phyloP scores from a whole-genome alignment of 2,797 vertebrate genomes.

The Austrolebias charrua region DNA sequence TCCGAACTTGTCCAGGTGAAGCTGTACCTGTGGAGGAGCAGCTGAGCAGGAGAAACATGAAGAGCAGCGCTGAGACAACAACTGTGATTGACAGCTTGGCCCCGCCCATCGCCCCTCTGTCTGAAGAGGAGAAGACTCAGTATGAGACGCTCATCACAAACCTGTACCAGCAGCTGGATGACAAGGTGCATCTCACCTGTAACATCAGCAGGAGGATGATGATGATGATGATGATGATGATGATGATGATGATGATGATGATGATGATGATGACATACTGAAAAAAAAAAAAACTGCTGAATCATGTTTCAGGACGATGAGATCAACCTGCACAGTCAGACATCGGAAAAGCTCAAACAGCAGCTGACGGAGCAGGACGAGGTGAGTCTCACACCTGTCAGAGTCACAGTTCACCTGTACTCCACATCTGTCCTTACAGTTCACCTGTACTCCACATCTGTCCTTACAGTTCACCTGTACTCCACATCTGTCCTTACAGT shows the following conservation, averaged over 20 bases:
- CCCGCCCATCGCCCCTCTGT: constrained; percentile 76
- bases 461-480: background rate
- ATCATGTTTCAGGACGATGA: constrained; percentile 88
- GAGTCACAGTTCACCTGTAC: background rate
- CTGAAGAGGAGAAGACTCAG: constrained; percentile 86
- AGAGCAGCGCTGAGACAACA: constrained; percentile 77
- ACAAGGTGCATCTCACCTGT: constrained; percentile 81
- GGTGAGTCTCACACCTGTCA: constrained; percentile 72
- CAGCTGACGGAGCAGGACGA: constrained; percentile 96
- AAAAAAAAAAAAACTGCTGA: background rate
- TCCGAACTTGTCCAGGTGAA: constrained; percentile 80
- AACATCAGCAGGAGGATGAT: background rate
- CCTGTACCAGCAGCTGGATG: constrained; percentile 92
- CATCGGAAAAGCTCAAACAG: constrained; percentile 88
- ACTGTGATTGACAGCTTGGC: constrained; percentile 81
- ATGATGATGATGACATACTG: background rate
- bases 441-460: background rate
- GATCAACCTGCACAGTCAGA: constrained; percentile 95
- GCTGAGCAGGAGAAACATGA: constrained; percentile 86
- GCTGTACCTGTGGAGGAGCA: constrained; percentile 92
- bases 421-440: too few relatives aligned
- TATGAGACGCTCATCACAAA: constrained; percentile 90
- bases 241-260: too few relatives aligned
- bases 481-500: too few relatives aligned
- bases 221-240: background rate